Conservation (phyloP, 2,113 vertebrate species). For the Heterocephalus glaber region DNA sequence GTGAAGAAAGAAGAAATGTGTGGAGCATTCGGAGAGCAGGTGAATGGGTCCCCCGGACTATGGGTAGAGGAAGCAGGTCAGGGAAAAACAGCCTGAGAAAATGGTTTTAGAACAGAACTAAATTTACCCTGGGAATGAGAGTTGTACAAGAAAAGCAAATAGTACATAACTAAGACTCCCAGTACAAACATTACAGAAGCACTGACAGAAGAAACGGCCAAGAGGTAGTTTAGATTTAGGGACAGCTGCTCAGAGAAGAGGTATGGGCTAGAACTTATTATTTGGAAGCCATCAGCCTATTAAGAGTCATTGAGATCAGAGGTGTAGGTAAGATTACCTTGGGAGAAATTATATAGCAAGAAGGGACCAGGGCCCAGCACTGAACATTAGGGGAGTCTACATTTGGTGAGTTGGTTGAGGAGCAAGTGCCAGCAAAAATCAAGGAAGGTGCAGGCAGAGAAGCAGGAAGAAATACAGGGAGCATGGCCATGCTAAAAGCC, state of each 20-base stretch:
- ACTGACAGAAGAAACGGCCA: not conserved
- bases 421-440: not conserved
- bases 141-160: not conserved
- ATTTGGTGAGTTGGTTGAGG: not conserved
- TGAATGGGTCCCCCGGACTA: not conserved
- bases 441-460: not conserved
- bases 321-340: not conserved
- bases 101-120: not conserved
- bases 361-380: not conserved
- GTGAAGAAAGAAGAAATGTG: not conserved
- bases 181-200: not conserved
- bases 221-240: not conserved
- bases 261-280: not conserved
- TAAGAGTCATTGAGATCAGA: not conserved
- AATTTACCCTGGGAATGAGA: not conserved
- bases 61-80: not conserved
- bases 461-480: not conserved
- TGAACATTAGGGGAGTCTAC: too few species aligned
- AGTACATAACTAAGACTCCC: not conserved
- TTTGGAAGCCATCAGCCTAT: not conserved
- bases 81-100: not conserved
- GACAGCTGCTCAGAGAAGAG: not conserved
- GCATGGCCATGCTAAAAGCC: fast-evolving
- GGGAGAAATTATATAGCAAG: not conserved
- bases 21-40: not conserved